These are phyloP conservation scores for Nibea albiflora DNA, from an alignment of 2,113 vertebrate genomes.

Conservation along the genomic window DNA sequence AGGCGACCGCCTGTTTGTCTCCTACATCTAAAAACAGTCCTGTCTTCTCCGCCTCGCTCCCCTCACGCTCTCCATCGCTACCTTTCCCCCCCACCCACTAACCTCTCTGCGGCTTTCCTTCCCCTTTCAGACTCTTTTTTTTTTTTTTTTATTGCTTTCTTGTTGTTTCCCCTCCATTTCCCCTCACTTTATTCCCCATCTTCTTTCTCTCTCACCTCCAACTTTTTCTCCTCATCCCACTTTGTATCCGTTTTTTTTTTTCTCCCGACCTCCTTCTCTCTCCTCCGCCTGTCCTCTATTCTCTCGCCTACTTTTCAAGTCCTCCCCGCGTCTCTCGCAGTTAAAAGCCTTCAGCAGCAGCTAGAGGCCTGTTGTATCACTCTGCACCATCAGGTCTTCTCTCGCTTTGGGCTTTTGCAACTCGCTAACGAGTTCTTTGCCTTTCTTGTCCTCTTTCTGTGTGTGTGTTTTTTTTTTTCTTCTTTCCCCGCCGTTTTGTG, in stretches of 20 bases:
- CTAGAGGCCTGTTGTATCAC: slow-evolving; percentile 45
- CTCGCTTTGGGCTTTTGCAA: slow-evolving; percentile 29
- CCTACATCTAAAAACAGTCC: background rate
- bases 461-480: background rate
- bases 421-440: slow-evolving; percentile 55
- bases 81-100: too few species aligned
- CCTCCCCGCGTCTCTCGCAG: background rate
- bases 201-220: background rate
- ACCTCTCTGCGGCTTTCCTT: background rate
- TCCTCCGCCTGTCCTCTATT: slow-evolving; percentile 18
- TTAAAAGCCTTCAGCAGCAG: slow-evolving; percentile 48
- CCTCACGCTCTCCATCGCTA: background rate
- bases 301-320: slow-evolving; percentile 35
- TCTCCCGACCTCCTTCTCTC: slow-evolving; percentile 5
- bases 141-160: background rate
- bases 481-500: background rate
- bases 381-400: slow-evolving; percentile 37
- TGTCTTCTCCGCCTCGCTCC: background rate
- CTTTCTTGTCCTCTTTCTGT: slow-evolving; percentile 34
- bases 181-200: background rate
- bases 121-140: background rate
- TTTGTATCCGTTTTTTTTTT: background rate
- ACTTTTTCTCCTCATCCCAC: background rate
- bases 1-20: background rate
- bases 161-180: slow-evolving; percentile 16